Base-by-base conservation (phyloP, 2,888 invertebrate species). In the Epinotia ramella region DNA sequence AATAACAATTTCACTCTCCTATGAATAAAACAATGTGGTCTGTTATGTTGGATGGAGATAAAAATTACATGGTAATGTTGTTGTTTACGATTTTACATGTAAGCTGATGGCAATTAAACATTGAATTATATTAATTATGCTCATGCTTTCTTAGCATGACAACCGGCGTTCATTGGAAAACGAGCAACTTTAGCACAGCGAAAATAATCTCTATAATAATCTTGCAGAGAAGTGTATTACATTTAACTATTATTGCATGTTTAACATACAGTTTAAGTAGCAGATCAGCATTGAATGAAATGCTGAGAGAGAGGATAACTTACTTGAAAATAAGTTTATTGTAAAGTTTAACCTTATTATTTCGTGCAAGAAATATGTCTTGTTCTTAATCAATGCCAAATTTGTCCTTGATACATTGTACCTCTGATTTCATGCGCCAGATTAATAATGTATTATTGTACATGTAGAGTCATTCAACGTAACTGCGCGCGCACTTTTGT, bases 1-100 rank as follows among this genome's bases (percentile, higher is more conserved):
- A 81, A 84, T 81, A 76, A 71, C 60, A 79, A 78, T 83, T 84
- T 83, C 83, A 82, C 83, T 84, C 76, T 78, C 68, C 65, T 78
- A 77, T 81, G 80, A 75, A 77, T 79, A 78, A 80, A 78, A 80
- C 79, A 79, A 60, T 59, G 40, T 40, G 40, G 56, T 16, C 18
- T 60, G 53, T 64, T 73, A 65, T 57, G 53, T 73, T 64, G 70
- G 60, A 49, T 76, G 69, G 57, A 65, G 74, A 59, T 56, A 44
- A 66, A 24, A 56, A 53, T 75, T 75, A n/a, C n/a, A n/a, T n/a
- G n/a, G n/a, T n/a, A n/a, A n/a, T 24, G 24, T 33, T 46, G 66
- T 66, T 60, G 73, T 66, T 73, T 49, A 49, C 24, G 33, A 63
- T 71, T 49, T n/a, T 60, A 9, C 16, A 0, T 16, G 24, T 24